Evolutionary conservation across 2,113 vertebrate species (phyloP).

Genomic region (Macroglossus sobrinus): DNA sequence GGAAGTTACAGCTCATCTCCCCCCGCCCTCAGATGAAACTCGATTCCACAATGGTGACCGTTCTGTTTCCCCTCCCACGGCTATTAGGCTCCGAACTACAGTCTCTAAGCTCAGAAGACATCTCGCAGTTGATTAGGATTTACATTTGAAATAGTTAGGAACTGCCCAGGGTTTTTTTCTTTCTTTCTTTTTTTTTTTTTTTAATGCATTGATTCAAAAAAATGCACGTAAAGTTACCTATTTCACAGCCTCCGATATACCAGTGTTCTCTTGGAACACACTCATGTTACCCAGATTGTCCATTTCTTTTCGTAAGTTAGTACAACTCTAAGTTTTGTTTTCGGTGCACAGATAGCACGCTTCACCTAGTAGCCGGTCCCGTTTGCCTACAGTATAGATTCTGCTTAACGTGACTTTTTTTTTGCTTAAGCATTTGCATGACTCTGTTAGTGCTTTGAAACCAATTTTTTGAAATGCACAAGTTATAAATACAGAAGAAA

Average conservation of each 20-base stretch:
- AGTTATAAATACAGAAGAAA: conserved; percentile 87
- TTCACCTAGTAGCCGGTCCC: conserved; percentile 57
- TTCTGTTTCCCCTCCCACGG: conserved; percentile 1
- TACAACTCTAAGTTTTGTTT: conserved; percentile 44
- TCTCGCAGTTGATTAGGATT: conserved; percentile 33
- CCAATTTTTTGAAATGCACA: conserved; percentile 88
- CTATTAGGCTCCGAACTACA: background rate
- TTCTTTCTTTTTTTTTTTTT: background rate
- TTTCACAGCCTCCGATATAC: background rate
- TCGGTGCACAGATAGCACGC: conserved; percentile 47
- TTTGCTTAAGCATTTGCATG: conserved; percentile 85
- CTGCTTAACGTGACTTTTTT: conserved; percentile 69
- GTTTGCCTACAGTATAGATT: conserved; percentile 70
- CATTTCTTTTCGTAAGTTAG: background rate
- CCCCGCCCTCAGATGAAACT: conserved; percentile 65
- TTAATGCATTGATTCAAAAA: conserved; percentile 32
- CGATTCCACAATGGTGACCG: conserved; percentile 66
- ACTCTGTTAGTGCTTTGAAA: conserved; percentile 82
- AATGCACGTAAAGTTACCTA: background rate
- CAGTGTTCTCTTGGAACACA: background rate
- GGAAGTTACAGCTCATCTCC: conserved; percentile 34
- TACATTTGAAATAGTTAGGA: conserved; percentile 51
- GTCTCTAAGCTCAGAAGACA: background rate
- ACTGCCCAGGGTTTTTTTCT: background rate
- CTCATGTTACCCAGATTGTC: background rate